Conservation (phyloP, 2,888 invertebrate genomes). For the Baccha elongata region DNA sequence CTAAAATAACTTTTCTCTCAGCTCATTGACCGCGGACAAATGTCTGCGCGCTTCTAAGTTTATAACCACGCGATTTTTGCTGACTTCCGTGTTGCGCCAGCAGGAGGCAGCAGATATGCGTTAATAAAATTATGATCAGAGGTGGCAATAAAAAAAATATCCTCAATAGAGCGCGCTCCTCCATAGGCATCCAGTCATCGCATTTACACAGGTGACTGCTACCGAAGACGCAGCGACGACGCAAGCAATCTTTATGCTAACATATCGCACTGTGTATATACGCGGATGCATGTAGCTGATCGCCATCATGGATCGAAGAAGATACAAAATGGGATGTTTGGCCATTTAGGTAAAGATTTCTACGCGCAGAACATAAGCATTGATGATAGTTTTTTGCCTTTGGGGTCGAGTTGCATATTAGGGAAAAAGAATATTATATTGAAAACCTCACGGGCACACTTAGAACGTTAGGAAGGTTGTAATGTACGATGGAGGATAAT, state of each 20-base stretch:
- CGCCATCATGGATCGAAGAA: not conserved
- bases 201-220: conserved; percentile 46
- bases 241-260: conserved; percentile 23
- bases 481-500: conserved; percentile 37
- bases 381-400: conserved; percentile 31
- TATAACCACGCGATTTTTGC: conserved; percentile 20
- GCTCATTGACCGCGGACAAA: not conserved
- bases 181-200: not conserved
- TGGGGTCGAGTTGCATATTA: not conserved
- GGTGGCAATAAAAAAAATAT: conserved; percentile 40
- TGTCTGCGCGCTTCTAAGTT: conserved; percentile 13
- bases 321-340: conserved; percentile 33
- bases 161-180: conserved; percentile 7
- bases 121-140: conserved; percentile 61
- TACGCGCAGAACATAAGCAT: conserved; percentile 26
- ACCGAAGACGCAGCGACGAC: conserved; percentile 23
- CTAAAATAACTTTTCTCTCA: conserved; percentile 17
- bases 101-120: conserved; percentile 42
- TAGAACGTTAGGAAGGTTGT: conserved; percentile 4
- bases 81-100: conserved; percentile 66
- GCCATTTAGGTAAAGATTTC: conserved; percentile 46
- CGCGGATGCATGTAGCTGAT: not conserved
- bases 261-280: conserved; percentile 42
- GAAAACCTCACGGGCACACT: not conserved
- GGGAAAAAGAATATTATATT: not conserved